These are phyloP conservation scores for Lobophora halterata DNA, from an alignment of 2,888 invertebrate species.

Conservation along the genomic window DNA sequence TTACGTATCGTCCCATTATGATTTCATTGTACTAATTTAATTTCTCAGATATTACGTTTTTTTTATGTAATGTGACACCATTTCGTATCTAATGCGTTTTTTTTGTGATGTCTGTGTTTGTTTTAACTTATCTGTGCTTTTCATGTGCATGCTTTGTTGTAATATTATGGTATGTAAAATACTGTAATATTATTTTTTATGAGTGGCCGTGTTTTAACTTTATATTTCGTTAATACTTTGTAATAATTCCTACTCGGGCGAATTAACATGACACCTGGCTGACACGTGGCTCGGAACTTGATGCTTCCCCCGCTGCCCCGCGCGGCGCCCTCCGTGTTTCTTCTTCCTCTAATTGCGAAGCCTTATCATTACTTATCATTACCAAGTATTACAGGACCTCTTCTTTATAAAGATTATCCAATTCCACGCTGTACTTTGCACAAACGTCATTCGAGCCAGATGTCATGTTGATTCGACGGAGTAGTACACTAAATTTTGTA, in stretches of 20 bases:
- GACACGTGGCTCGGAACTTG: too few species aligned
- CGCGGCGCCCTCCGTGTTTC: too few species aligned
- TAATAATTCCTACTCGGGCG: conserved; percentile 7
- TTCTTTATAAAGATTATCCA: too few species aligned
- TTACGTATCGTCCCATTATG: conserved; percentile 24
- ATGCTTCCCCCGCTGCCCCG: too few species aligned
- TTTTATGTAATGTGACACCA: conserved; percentile 1
- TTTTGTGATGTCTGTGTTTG: conserved; percentile 33
- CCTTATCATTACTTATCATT: too few species aligned
- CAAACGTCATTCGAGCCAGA: too few species aligned
- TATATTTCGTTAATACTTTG: conserved; percentile 9
- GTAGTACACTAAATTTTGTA: too few species aligned
- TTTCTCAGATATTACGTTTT: neutral
- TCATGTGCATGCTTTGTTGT: conserved; percentile 42
- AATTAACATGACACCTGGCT: too few species aligned
- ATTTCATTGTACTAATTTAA: conserved; percentile 18
- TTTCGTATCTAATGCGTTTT: conserved; percentile 11
- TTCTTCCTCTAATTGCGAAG: too few species aligned
- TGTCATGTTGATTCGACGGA: too few species aligned
- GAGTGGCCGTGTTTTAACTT: conserved; percentile 4
- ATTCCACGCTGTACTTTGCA: too few species aligned
- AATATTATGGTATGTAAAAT: conserved; percentile 32
- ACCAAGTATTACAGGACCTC: too few species aligned
- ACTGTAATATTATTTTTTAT: conserved; percentile 8
- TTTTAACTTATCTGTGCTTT: conserved; percentile 34